Evolutionary conservation across 2,113 vertebrate species (phyloP).

Genomic region (Mohoua ochrocephala): DNA sequence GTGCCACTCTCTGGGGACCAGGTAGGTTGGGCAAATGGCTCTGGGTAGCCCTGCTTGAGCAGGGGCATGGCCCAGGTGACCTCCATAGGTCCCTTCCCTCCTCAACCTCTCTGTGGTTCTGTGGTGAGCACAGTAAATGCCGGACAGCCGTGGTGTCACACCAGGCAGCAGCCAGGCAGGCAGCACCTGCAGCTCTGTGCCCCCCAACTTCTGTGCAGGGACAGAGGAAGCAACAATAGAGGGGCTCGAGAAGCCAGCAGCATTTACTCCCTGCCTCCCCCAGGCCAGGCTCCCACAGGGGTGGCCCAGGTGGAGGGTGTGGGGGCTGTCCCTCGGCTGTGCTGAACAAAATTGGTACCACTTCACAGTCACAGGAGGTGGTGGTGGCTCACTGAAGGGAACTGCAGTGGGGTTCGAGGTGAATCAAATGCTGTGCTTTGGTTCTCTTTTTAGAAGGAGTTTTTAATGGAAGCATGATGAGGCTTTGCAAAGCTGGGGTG

Average conservation of each 20-base stretch:
- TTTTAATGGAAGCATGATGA: neutral
- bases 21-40: neutral
- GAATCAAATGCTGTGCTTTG: neutral
- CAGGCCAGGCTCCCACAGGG: neutral
- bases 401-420: neutral
- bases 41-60: neutral
- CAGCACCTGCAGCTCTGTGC: neutral
- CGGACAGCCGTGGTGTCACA: accelerated
- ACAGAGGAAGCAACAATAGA: neutral
- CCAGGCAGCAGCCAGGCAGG: neutral
- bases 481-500: neutral
- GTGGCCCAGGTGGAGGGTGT: accelerated
- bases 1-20: neutral
- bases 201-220: accelerated
- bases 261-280: neutral
- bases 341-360: neutral
- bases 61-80: neutral
- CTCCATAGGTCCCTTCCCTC: neutral
- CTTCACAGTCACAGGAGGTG: neutral
- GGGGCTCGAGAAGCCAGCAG: neutral
- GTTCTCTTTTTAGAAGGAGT: neutral
- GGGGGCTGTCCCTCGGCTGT: neutral
- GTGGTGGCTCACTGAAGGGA: neutral
- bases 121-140: neutral
- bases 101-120: neutral